Percentiles rank a stretch among this genome's conserved stretches.
Conservation (phyloP, 2,888 invertebrate genomes). For the Phasia obesa region DNA sequence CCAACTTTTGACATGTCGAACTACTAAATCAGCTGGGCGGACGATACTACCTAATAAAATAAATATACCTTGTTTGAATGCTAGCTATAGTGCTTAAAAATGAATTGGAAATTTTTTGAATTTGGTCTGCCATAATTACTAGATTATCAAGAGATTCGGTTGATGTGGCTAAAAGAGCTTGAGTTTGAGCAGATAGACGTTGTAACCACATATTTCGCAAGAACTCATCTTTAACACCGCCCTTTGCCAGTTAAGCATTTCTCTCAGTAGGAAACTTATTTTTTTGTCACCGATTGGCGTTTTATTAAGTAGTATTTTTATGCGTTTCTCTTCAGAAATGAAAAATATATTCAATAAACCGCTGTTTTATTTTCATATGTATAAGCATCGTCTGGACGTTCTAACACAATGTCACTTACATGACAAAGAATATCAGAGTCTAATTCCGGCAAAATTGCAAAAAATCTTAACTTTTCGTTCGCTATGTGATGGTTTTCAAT, state of each 20-base stretch:
- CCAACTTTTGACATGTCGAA: too few relatives aligned
- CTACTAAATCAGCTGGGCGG: too few relatives aligned
- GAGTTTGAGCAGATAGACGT: not conserved
- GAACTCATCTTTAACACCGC: not conserved
- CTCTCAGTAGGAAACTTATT: not conserved
- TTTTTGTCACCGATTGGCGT: not conserved
- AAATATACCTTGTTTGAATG: too few relatives aligned
- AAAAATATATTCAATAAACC: too few relatives aligned
- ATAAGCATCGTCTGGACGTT: slow-evolving; percentile 7
- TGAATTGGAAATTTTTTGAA: not conserved
- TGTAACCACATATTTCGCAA: slow-evolving; percentile 8
- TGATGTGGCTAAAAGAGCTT: not conserved
- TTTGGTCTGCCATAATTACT: too few relatives aligned
- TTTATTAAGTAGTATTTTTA: not conserved
- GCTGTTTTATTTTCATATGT: not conserved
- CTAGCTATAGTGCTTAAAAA: not conserved
- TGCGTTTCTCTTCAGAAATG: not conserved
- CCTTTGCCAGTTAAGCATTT: not conserved
- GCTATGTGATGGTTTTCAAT: not conserved
- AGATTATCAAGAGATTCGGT: not conserved
- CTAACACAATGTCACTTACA: slow-evolving; percentile 17
- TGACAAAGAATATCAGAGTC: slow-evolving; percentile 14
- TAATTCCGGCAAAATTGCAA: slow-evolving; percentile 7
- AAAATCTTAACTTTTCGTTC: not conserved
- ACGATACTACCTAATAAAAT: too few relatives aligned